A percentile compares a stretch with the other conserved stretches of the same genome.
phyloP scores from a whole-genome alignment of 2,888 invertebrate genomes.

The Thymelicus lineola region DNA sequence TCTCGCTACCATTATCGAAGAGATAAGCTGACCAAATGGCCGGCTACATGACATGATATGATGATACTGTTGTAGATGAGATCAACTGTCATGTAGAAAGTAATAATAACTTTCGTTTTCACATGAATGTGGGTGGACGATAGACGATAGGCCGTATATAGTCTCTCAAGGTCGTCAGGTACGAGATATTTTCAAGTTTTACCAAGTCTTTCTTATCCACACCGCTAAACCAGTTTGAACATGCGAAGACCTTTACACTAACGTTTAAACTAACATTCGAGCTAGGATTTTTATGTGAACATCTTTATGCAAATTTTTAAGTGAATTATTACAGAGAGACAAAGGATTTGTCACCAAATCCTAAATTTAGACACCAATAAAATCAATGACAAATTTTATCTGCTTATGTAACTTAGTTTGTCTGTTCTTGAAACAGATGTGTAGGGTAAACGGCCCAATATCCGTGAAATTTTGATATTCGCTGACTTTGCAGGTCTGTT shows the following conservation, averaged over 20 bases:
- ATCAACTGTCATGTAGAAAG: conserved; percentile 38
- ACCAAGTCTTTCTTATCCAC: conserved; percentile 45
- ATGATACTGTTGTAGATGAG: neutral
- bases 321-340: too few species aligned
- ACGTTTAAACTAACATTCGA: conserved; percentile 15
- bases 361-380: too few species aligned
- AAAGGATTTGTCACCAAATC: too few species aligned
- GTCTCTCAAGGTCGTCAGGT: conserved; percentile 60
- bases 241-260: conserved; percentile 22
- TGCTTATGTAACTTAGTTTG: too few species aligned
- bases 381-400: too few species aligned
- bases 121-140: conserved; percentile 38
- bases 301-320: neutral
- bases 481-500: too few species aligned
- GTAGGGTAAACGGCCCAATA: too few species aligned
- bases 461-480: too few species aligned
- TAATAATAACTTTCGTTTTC: conserved; percentile 56
- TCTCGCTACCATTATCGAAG: conserved; percentile 24
- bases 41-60: conserved; percentile 14
- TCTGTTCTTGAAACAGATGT: too few species aligned
- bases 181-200: conserved; percentile 55
- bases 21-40: conserved; percentile 19
- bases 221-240: conserved; percentile 52
- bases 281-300: neutral
- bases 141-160: conserved; percentile 46